These are phyloP conservation scores for Mythimna vitellina DNA, from an alignment of 2,888 invertebrate genomes.

Conservation along the genomic window DNA sequence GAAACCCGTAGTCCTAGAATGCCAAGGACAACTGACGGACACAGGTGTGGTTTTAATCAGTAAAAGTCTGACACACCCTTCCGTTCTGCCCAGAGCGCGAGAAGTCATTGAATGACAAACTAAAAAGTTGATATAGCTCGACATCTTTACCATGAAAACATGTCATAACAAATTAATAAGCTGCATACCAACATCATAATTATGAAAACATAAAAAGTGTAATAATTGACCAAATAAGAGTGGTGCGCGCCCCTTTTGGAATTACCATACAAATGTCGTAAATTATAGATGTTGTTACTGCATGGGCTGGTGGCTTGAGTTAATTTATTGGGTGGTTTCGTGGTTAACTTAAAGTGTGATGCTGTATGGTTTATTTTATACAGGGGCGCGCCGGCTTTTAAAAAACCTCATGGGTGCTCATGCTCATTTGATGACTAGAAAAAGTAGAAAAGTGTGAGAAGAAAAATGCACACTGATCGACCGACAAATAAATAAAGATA, in stretches of 20 bases:
- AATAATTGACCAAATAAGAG: slow-evolving; percentile 63
- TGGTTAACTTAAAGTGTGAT: slow-evolving; percentile 24
- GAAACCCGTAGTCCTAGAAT: too few species aligned
- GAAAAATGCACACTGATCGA: too few species aligned
- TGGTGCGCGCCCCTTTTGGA: slow-evolving; percentile 45
- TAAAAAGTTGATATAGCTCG: not conserved
- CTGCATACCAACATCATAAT: slow-evolving; percentile 49
- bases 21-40: too few species aligned
- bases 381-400: too few species aligned
- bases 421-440: too few species aligned
- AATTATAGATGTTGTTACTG: slow-evolving; percentile 55
- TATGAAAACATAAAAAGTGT: slow-evolving; percentile 61
- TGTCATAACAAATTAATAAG: slow-evolving; percentile 28
- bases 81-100: too few species aligned
- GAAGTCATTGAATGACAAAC: not conserved
- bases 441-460: too few species aligned
- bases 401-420: too few species aligned
- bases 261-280: slow-evolving; percentile 58
- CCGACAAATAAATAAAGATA: too few species aligned
- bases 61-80: too few species aligned
- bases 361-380: too few species aligned
- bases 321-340: slow-evolving; percentile 59
- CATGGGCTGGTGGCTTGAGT: slow-evolving; percentile 28
- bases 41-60: too few species aligned
- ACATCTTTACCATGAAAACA: not conserved